A percentile compares a stretch with the other conserved stretches of the same genome.
Conservation (phyloP, 2,888 invertebrate species). For the Diaprepes abbreviatus region DNA sequence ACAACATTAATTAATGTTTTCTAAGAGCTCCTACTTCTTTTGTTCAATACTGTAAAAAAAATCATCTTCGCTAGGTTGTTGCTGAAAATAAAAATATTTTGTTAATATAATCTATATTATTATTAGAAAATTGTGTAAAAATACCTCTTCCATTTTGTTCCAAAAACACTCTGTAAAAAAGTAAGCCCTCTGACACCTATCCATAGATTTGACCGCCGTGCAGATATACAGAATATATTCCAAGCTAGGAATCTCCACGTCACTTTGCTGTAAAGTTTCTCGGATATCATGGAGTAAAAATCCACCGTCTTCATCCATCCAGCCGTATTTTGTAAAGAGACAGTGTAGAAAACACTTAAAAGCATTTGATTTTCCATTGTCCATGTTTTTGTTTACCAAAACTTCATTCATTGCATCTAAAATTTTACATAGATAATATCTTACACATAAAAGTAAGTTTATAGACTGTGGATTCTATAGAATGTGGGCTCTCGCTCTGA, state of each 20-base stretch:
- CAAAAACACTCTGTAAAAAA: constrained; percentile 65
- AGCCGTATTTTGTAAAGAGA: constrained; percentile 64
- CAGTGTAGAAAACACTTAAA: constrained; percentile 66
- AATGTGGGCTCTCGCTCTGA: too few species aligned
- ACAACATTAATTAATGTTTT: too few species aligned
- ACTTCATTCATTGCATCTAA: constrained; percentile 64
- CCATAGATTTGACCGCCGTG: constrained; percentile 61
- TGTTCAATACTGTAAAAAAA: constrained; percentile 58
- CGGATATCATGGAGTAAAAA: constrained; percentile 64
- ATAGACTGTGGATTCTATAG: too few species aligned
- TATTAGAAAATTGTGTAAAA: constrained; percentile 7
- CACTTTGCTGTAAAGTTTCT: constrained; percentile 59
- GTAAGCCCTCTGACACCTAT: constrained; percentile 63
- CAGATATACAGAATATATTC: constrained; percentile 64
- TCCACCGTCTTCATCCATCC: constrained; percentile 67
- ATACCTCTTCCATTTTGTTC: constrained; percentile 62
- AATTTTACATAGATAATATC: too few species aligned
- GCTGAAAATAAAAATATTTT: constrained; percentile 47
- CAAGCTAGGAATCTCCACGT: constrained; percentile 58
- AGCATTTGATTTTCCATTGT: constrained; percentile 55
- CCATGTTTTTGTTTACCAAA: constrained; percentile 62
- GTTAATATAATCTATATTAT: neutral
- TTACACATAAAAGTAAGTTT: too few species aligned
- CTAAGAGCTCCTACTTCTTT: constrained; percentile 51
- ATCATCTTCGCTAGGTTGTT: constrained; percentile 58